Percentiles rank a stretch among this genome's conserved stretches.
Evolutionary conservation across 1,140 invertebrate genomes (phyloP).

Genomic region (Drosophila orena): DNA sequence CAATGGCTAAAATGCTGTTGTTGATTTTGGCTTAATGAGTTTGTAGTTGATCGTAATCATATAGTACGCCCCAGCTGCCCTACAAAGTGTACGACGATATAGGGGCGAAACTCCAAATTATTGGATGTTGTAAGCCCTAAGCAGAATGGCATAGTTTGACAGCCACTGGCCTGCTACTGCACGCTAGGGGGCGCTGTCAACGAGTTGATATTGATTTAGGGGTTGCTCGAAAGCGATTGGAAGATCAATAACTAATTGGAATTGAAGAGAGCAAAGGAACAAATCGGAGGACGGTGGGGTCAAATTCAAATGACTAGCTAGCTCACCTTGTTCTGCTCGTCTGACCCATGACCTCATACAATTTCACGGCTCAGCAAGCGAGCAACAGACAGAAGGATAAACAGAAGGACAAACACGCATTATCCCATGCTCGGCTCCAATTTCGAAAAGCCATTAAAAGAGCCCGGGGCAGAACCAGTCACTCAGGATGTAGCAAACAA

Average conservation of each 20-base stretch:
- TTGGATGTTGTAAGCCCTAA: constrained; percentile 18
- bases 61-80: constrained; percentile 39
- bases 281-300: constrained; percentile 1
- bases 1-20: constrained; percentile 62
- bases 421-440: constrained; percentile 42
- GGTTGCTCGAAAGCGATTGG: constrained; percentile 73
- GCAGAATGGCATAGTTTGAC: constrained; percentile 39
- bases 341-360: constrained; percentile 46
- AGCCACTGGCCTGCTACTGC: constrained; percentile 29
- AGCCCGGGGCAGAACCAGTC: constrained; percentile 14
- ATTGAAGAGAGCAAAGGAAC: constrained; percentile 7
- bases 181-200: constrained; percentile 55
- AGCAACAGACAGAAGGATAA: constrained; percentile 14
- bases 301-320: constrained; percentile 17
- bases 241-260: constrained; percentile 72
- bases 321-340: constrained; percentile 10
- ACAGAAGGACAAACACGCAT: constrained; percentile 31
- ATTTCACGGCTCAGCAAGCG: constrained; percentile 43
- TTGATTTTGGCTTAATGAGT: constrained; percentile 78
- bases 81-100: constrained; percentile 19
- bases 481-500: constrained; percentile 50
- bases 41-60: constrained; percentile 76
- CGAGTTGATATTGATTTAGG: constrained; percentile 59
- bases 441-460: constrained; percentile 55
- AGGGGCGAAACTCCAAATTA: constrained; percentile 46